Evolutionary conservation across 2,797 vertebrate genomes (phyloP), one percentile per base, ranked within the genome.

Genomic region (Manis crassicaudata): DNA sequence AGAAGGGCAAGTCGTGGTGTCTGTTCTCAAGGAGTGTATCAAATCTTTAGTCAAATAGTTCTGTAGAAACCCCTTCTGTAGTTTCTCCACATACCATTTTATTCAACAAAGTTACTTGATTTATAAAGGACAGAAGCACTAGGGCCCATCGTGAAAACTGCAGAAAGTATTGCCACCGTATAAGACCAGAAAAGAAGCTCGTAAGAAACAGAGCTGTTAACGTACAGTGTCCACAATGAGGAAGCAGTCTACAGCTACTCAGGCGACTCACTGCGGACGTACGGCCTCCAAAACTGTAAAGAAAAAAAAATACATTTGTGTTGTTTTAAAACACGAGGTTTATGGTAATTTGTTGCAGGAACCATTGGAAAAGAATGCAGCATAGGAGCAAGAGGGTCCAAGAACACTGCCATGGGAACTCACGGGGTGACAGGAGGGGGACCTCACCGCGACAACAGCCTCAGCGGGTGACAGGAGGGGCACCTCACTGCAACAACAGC

Each of bases 171-270:
- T 84, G 35, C 21, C 21, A 84, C 35, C 62, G n/a, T 4, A 65
- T 14, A 23, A 65, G 29, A 46, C 58, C 46, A 46, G 46, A 46
- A 82, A 60, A 43, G 63, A 23, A 23, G 11, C 8, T 32, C 23
- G 29, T 83, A 65, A 65, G 60, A 83, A n/a, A 65, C 40, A 43
- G 35, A 81, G 12, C 27, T 13, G 25, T 63, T 32, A 32, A 32
- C 29, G 14, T 25, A 60, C 14, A 65, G 16, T n/a, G 6, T 65
- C 32, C 32, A 32, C 63, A 20, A 17, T n/a, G 63, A 65, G 32
- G 18, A n/a, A 6, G 14, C 29, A n/a, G 32, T n/a, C 0, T 1
- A 6, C 32, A 18, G n/a, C 63, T 29, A 65, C 18, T 1, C 4
- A 65, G 17, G n/a, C n/a, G 32, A 25, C 43, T 67, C 72, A 52